phyloP scores from a whole-genome alignment of 2,888 invertebrate species.

The Linnaemya vulpina region DNA sequence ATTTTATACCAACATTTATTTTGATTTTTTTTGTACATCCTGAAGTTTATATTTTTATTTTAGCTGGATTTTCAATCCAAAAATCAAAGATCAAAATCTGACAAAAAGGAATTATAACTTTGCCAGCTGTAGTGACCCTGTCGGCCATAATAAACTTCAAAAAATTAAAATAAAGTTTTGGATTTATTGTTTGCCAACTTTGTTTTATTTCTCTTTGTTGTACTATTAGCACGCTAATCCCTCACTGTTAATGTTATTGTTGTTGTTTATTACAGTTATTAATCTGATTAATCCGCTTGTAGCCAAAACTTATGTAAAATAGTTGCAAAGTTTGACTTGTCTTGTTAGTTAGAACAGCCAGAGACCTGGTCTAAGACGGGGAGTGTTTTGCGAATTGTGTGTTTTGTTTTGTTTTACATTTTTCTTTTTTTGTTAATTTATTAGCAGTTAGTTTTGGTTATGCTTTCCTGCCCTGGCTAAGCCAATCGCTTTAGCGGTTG shows the following conservation, averaged over 20 bases:
- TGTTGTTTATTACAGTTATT: constrained; percentile 46
- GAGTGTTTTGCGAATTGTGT: constrained; percentile 6
- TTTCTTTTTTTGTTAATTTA: constrained; percentile 6
- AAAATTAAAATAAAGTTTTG: neutral
- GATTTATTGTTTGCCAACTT: neutral
- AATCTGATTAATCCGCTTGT: constrained; percentile 70
- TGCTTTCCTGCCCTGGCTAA: neutral
- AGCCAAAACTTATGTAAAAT: constrained; percentile 52
- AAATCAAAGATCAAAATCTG: no score
- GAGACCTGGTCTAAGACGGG: neutral
- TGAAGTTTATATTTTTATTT: no score
- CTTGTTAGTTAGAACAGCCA: constrained; percentile 29
- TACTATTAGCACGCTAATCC: constrained; percentile 60
- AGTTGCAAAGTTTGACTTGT: constrained; percentile 36
- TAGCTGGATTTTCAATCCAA: neutral
- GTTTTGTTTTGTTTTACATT: constrained; percentile 41
- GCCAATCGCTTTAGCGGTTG: neutral
- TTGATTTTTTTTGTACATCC: no score
- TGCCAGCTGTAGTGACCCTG: neutral
- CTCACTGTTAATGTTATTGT: constrained; percentile 14
- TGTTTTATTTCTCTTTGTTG: constrained; percentile 31
- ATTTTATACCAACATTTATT: no score
- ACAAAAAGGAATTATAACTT: no score
- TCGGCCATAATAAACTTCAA: neutral
- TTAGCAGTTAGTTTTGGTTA: constrained; percentile 5